Percentiles rank a stretch among this genome's conserved stretches.
Evolutionary conservation across 1,140 invertebrate species (phyloP).

Genomic region (Lasioglossum baleicum): DNA sequence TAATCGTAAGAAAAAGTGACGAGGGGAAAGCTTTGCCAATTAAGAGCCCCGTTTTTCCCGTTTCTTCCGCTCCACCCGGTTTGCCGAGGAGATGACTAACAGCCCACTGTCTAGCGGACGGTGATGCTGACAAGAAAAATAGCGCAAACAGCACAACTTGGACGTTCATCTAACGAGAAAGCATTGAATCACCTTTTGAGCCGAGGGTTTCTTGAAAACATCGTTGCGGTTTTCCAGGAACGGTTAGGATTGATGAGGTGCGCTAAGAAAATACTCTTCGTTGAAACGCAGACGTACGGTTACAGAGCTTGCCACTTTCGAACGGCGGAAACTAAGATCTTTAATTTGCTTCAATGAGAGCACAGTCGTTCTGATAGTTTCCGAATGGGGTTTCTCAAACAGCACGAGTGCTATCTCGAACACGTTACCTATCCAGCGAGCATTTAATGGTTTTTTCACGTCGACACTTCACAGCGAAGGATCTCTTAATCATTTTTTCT

Average conservation of each 20-base stretch:
- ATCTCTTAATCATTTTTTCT: too few species aligned
- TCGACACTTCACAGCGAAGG: too few species aligned
- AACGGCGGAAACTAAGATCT: constrained; percentile 39
- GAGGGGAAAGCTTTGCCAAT: constrained; percentile 23
- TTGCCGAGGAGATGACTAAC: constrained; percentile 20
- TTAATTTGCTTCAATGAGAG: constrained; percentile 65
- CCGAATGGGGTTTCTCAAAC: background rate
- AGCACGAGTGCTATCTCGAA: background rate
- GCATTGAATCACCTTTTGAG: constrained; percentile 60
- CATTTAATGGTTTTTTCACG: too few species aligned
- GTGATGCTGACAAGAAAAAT: constrained; percentile 37
- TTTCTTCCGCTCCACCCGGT: background rate
- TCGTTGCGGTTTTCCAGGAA: constrained; percentile 31
- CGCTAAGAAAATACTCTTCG: constrained; percentile 52
- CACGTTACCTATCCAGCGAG: too few species aligned
- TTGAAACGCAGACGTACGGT: constrained; percentile 36
- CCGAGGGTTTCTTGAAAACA: constrained; percentile 16
- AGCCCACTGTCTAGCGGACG: constrained; percentile 37
- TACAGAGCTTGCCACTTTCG: constrained; percentile 15
- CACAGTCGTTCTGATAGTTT: background rate
- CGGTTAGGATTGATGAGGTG: constrained; percentile 56
- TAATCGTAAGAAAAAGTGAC: background rate
- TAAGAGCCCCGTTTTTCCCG: constrained; percentile 18
- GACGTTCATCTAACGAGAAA: constrained; percentile 57
- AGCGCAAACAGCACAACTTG: constrained; percentile 23